These are phyloP conservation scores for Muschampia plurimacula DNA, from an alignment of 2,888 invertebrate species.

Conservation along the genomic window DNA sequence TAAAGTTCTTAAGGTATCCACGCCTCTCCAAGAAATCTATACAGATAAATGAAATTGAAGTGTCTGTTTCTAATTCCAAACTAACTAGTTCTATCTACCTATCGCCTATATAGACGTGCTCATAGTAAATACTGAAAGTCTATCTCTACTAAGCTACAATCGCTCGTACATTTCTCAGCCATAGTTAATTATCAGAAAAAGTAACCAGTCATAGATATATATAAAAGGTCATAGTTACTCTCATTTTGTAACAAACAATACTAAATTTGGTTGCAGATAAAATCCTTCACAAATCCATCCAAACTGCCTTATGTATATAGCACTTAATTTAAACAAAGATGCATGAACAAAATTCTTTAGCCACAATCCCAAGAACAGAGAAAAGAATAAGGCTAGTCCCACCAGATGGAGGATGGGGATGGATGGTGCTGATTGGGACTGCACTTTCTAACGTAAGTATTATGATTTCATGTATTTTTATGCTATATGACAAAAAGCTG, in stretches of 20 bases:
- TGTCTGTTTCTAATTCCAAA: no score
- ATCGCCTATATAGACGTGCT: no score
- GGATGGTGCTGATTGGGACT: constrained; percentile 89
- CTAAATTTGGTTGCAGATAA: constrained; percentile 2
- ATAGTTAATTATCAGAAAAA: no score
- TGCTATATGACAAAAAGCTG: no score
- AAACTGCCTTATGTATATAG: not conserved
- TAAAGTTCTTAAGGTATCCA: not conserved
- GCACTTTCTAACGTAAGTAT: constrained; percentile 88
- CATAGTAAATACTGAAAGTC: no score
- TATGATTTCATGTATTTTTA: not conserved
- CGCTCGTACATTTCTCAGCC: no score
- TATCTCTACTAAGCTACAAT: no score
- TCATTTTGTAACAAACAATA: not conserved
- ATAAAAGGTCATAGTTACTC: no score
- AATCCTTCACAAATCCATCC: not conserved
- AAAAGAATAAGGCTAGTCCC: constrained; percentile 74
- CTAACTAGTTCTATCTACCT: no score
- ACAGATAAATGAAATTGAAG: no score
- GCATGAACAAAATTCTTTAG: constrained; percentile 60
- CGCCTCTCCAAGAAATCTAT: not conserved
- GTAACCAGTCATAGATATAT: no score
- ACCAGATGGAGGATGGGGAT: constrained; percentile 91
- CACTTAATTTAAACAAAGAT: constrained; percentile 40
- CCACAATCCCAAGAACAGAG: constrained; percentile 55